Base-by-base conservation (phyloP, 1,140 invertebrate genomes). In the Littorina saxatilis region DNA sequence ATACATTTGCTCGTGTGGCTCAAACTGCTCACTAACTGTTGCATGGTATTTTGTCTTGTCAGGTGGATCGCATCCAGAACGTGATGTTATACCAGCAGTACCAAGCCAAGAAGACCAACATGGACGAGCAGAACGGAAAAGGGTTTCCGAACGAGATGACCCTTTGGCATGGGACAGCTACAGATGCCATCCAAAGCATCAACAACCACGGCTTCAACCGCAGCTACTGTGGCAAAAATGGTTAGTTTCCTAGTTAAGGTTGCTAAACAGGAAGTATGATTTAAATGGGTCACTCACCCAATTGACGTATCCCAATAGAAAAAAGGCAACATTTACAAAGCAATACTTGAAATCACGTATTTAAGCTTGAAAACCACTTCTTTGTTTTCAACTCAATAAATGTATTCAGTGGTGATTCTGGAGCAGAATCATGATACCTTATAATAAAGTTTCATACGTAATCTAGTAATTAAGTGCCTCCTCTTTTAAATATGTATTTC, bases 211-310 rank as follows among this genome's bases (percentile, higher is more conserved):
- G n/a, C n/a, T n/a, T n/a, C n/a, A n/a, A n/a, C n/a, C n/a, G n/a
- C n/a, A n/a, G n/a, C n/a, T n/a, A n/a, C n/a, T n/a, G n/a, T n/a
- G n/a, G n/a, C n/a, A n/a, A n/a, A n/a, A n/a, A n/a, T 23, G 50
- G 50, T 23, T 52, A 13, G 9, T 13, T 13, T 23, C 73, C 87
- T 9, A 87, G 86, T 74, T 87, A 87, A 58, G 86, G 87, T 88
- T 87, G 88, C 2, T 86, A 86, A 75, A 87, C 88, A 84, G 88
- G 88, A n/a, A n/a, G n/a, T n/a, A n/a, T n/a, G n/a, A n/a, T n/a
- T n/a, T n/a, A n/a, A n/a, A n/a, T n/a, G n/a, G n/a, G n/a, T n/a
- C n/a, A n/a, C n/a, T n/a, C n/a, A n/a, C n/a, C n/a, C 88, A 83
- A 83, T 72, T 81, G 9, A 52, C 50, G 23, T 52, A 52, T 11